A percentile compares a stretch with the other conserved stretches of the same genome.
Conservation (phyloP, 2,113 vertebrate genomes). For the Motacilla tschutschensis region DNA sequence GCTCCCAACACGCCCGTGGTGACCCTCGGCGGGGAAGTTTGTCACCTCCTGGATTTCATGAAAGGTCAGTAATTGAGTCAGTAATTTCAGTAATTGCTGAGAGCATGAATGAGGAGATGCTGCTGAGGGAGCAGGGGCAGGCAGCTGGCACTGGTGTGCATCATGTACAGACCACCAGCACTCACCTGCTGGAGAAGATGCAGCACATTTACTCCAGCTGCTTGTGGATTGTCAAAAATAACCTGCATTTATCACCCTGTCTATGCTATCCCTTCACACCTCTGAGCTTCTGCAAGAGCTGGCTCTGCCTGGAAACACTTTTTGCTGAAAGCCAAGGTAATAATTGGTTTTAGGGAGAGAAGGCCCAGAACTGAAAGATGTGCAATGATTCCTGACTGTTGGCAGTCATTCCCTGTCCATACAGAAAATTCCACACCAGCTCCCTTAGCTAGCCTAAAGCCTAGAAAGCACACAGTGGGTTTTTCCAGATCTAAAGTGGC, state of each 20-base stretch:
- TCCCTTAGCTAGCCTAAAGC: not conserved
- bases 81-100: not conserved
- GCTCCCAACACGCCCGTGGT: conserved; percentile 84
- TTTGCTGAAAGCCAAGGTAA: not conserved
- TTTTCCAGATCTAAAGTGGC: not conserved
- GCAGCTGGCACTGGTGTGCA: not conserved
- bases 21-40: conserved; percentile 50
- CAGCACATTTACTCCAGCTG: not conserved
- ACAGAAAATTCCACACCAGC: not conserved
- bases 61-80: conserved; percentile 67
- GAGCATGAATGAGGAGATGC: not conserved
- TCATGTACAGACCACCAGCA: not conserved
- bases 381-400: not conserved
- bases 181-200: not conserved
- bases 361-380: fast-evolving
- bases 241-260: not conserved
- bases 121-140: not conserved
- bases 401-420: not conserved
- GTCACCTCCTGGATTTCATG: conserved; percentile 73
- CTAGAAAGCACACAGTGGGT: not conserved
- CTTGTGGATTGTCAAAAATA: not conserved
- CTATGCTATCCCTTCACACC: not conserved
- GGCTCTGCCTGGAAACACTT: not conserved
- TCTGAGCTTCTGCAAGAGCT: not conserved
- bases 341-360: not conserved